Evolutionary conservation across 2,113 vertebrate genomes (phyloP), one percentile per base, ranked within the genome.

Genomic region (Megaleporinus macrocephalus): DNA sequence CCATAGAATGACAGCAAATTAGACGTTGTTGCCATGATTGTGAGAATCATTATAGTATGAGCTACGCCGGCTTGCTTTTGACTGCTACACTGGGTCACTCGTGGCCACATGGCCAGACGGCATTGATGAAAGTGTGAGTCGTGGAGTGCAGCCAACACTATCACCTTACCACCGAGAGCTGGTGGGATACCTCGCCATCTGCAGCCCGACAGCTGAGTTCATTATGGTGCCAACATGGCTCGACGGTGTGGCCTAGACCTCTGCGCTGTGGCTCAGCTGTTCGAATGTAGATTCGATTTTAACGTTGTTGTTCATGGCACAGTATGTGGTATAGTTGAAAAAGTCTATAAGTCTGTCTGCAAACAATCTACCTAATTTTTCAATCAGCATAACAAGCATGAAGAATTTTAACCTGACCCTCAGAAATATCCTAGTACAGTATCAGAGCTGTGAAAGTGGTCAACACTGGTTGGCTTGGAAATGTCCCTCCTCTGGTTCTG

Each of bases 81-180:
- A 12, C 27, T 30, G 26, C 12, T 47, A 1, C 13, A 66, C 27
- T 33, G 47, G n/a, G 57, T 44, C 14, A 27, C 14, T 76, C 16
- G n/a, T 22, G 16, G 9, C 33, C 20, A 47, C 65, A 51, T 29
- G 27, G n/a, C 10, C 16, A 29, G 16, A 49, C 27, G 30, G 33
- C 61, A 30, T 26, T 66, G 18, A 66, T 20, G 44, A 66, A 51
- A 63, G 26, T 29, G 5, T 22, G 65, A 68, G 65, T n/a, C 44
- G 22, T 51, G 61, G 18, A 33, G 12, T 16, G 13, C 5, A 77
- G 61, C 41, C 75, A 65, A 30, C 24, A 9, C 26, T 77, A 65
- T 77, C 24, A 76, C 41, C 47, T 77, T 66, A 77, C 75, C 36
- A 26, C 44, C 22, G 44, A 78, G 61, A 3, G 44, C 7, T 53